phyloP scores from a whole-genome alignment of 2,113 vertebrate genomes.

The Carollia perspicillata region DNA sequence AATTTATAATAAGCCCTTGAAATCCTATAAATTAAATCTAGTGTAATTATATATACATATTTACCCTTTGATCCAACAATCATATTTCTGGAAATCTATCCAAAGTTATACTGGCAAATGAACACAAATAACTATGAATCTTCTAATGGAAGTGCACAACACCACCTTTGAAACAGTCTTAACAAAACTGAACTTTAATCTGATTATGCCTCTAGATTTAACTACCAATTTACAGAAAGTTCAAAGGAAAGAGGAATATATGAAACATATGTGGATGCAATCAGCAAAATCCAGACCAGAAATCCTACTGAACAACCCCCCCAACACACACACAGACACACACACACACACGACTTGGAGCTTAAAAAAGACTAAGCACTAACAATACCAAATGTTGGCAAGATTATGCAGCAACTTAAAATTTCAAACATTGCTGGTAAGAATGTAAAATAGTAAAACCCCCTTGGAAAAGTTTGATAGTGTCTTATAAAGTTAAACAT shows the following conservation, averaged over 20 bases:
- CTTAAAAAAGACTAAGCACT: background rate
- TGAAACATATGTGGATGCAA: background rate
- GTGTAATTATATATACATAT: background rate
- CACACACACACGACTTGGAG: background rate
- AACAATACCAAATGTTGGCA: background rate
- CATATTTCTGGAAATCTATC: background rate
- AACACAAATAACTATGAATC: background rate
- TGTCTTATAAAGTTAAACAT: background rate
- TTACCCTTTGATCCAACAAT: background rate
- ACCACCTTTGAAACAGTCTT: background rate
- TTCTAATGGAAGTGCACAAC: background rate
- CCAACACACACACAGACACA: too few relatives aligned
- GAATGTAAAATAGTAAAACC: background rate
- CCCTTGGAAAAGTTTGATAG: background rate
- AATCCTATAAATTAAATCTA: background rate
- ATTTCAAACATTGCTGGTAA: background rate
- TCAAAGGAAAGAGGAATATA: background rate
- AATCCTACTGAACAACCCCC: background rate
- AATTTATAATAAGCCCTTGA: background rate
- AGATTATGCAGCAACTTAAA: background rate
- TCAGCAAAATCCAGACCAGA: background rate
- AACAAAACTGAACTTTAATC: conserved; percentile 8
- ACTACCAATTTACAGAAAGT: background rate
- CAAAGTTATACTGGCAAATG: background rate
- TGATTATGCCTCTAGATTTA: background rate